Conservation (phyloP, 2,797 vertebrate species). For the Galago senegalensis region DNA sequence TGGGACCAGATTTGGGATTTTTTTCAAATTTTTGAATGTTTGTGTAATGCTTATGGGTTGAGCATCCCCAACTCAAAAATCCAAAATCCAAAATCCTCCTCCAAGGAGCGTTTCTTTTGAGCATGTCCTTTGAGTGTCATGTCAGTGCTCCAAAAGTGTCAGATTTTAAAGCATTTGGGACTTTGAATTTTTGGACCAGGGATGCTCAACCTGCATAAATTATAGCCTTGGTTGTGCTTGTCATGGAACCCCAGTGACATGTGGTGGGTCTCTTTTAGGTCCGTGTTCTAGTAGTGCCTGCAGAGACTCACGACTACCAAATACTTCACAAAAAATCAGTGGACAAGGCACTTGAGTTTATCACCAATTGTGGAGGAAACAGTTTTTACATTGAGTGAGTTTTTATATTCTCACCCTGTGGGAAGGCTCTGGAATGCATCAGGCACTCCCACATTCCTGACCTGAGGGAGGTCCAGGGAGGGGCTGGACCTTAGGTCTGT, state of each 20-base stretch:
- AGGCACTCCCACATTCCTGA: background rate
- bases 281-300: constrained; percentile 93
- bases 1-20: background rate
- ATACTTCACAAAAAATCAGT: constrained; percentile 92
- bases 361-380: constrained; percentile 93
- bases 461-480: background rate
- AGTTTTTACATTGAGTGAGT: constrained; percentile 95
- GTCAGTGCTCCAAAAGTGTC: background rate
- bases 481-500: background rate
- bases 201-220: background rate
- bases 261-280: constrained; percentile 89
- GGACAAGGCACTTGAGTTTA: constrained; percentile 95
- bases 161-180: background rate
- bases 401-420: background rate
- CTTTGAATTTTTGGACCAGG: background rate
- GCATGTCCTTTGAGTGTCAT: background rate
- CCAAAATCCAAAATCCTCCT: background rate
- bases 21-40: background rate
- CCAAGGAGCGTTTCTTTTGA: background rate
- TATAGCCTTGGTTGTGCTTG: fast-evolving
- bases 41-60: background rate
- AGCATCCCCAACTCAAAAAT: background rate
- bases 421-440: background rate
- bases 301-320: constrained; percentile 92
- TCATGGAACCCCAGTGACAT: constrained; percentile 35